phyloP scores from a whole-genome alignment of 2,888 invertebrate species.

The Plutella xylostella region DNA sequence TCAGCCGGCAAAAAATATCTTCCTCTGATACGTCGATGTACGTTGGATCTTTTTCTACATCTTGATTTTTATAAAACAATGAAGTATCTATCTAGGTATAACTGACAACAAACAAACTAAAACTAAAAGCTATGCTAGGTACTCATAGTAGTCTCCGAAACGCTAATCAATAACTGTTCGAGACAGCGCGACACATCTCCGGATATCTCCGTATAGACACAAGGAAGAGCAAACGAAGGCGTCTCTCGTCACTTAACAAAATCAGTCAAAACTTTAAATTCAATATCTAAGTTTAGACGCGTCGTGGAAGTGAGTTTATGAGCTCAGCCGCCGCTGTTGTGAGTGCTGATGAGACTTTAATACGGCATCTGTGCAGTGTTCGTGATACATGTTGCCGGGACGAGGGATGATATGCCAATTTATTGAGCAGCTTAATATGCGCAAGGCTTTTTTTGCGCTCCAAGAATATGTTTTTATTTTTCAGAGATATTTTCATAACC shows the following conservation, averaged over 20 bases:
- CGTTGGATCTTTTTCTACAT: neutral
- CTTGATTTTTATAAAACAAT: neutral
- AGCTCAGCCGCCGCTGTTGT: no score
- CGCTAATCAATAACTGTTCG: neutral
- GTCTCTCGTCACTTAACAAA: constrained; percentile 23
- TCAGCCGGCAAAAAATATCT: neutral
- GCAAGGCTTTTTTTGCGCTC: no score
- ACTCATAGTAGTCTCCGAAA: no score
- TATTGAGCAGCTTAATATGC: no score
- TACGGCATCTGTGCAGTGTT: no score
- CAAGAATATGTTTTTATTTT: no score
- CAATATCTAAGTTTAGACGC: constrained; percentile 57
- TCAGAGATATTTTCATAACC: no score
- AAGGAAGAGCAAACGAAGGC: neutral
- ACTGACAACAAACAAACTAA: neutral
- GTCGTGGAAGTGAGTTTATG: no score
- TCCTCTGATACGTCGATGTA: no score
- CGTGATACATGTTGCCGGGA: no score
- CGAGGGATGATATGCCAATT: no score
- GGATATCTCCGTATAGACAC: constrained; percentile 1
- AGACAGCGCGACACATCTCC: constrained; percentile 1
- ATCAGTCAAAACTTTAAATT: constrained; percentile 60
- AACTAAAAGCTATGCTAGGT: neutral
- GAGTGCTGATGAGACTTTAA: no score
- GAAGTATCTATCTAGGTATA: neutral